A percentile compares a stretch with the other conserved stretches of the same genome.
Conservation (phyloP, 1,140 invertebrate genomes). For the Drosophila suzukii region DNA sequence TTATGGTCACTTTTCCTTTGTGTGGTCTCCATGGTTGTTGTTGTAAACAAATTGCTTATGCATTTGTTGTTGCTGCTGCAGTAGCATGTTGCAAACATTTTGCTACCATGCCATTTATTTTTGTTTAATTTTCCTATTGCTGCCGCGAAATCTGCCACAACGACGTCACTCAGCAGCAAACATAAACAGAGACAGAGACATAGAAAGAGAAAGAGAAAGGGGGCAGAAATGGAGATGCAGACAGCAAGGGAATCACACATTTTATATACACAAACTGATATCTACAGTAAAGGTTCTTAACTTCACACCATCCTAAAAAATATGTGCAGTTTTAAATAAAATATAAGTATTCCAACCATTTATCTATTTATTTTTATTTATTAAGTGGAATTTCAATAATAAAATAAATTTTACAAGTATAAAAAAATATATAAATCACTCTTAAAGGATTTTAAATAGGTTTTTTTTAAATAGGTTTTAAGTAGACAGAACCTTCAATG, state of each 20-base stretch:
- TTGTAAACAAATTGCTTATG: constrained; percentile 24
- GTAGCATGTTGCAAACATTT: constrained; percentile 61
- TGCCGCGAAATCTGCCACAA: constrained; percentile 64
- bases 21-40: constrained; percentile 33
- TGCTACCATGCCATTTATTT: constrained; percentile 55
- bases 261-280: constrained; percentile 1
- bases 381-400: too few relatives aligned
- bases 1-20: constrained; percentile 46
- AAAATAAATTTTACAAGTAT: too few relatives aligned
- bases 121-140: constrained; percentile 64
- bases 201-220: neutral
- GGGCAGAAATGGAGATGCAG: constrained; percentile 12
- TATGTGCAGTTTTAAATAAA: too few relatives aligned
- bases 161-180: constrained; percentile 64
- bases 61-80: constrained; percentile 13
- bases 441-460: too few relatives aligned
- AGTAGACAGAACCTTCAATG: too few relatives aligned
- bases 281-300: neutral
- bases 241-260: constrained; percentile 10
- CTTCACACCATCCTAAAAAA: neutral
- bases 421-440: too few relatives aligned
- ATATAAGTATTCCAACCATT: too few relatives aligned
- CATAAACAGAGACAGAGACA: constrained; percentile 42
- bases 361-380: too few relatives aligned
- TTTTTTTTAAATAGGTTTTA: too few relatives aligned